phyloP scores from a whole-genome alignment of 2,113 vertebrate species.

The Rhombomys opimus region DNA sequence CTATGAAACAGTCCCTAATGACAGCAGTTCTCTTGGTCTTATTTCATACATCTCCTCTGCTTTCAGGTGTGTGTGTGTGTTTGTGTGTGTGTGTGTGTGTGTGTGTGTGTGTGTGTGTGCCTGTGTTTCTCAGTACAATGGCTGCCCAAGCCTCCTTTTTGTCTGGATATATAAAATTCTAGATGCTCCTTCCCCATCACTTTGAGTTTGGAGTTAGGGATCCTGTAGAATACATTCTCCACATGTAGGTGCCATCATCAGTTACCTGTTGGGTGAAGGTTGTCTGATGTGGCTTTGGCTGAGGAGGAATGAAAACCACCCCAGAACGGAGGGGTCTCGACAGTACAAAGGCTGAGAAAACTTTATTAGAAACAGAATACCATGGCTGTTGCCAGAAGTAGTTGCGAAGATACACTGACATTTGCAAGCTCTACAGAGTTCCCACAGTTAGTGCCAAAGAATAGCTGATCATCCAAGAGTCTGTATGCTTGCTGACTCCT shows the following conservation, averaged over 20 bases:
- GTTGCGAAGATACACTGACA: neutral
- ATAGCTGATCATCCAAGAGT: neutral
- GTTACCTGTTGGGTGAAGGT: neutral
- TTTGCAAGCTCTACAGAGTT: neutral
- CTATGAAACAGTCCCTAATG: neutral
- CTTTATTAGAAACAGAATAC: too few species aligned
- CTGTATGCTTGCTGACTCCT: neutral
- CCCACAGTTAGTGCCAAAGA: neutral
- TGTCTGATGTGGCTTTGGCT: neutral
- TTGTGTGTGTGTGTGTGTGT: neutral
- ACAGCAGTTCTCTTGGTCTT: too few species aligned
- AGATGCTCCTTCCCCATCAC: neutral
- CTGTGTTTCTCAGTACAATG: neutral
- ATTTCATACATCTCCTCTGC: neutral
- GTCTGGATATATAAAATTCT: neutral
- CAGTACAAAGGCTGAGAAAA: neutral
- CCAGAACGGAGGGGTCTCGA: neutral
- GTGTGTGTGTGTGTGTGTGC: neutral
- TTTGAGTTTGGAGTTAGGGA: neutral
- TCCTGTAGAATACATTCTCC: neutral
- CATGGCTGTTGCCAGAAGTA: neutral
- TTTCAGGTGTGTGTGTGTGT: neutral
- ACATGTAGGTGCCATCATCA: neutral
- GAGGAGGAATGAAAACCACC: neutral
- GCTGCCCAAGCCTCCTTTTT: neutral